Evolutionary conservation across 2,888 invertebrate genomes (phyloP).

Genomic region (Nymphalis polychloros): DNA sequence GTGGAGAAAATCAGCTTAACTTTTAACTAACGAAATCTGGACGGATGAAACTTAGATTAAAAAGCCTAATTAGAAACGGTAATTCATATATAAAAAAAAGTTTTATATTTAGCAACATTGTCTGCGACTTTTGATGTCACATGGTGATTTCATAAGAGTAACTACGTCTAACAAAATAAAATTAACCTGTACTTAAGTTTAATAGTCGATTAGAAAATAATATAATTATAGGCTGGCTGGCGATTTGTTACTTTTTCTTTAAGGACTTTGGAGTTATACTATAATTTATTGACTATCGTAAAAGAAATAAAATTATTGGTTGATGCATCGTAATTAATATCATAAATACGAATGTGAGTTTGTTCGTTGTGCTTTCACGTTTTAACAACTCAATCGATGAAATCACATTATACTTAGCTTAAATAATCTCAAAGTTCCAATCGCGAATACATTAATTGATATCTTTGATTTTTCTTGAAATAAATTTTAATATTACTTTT

Average conservation of each 20-base stretch:
- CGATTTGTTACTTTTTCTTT: no score
- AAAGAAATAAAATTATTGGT: no score
- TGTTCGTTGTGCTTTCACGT: no score
- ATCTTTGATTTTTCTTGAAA: constrained; percentile 7
- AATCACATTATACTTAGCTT: neutral
- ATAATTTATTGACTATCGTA: no score
- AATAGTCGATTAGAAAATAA: neutral
- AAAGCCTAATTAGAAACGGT: constrained; percentile 19
- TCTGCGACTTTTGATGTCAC: no score
- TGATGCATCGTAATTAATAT: no score
- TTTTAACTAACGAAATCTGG: constrained; percentile 34
- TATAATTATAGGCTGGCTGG: neutral
- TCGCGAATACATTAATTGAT: neutral
- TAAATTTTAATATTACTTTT: constrained; percentile 10
- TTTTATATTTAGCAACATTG: neutral
- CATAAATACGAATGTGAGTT: no score
- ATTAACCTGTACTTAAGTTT: no score
- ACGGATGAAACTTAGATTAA: constrained; percentile 30
- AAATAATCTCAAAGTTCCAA: neutral
- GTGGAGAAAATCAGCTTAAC: constrained; percentile 36
- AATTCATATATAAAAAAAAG: neutral
- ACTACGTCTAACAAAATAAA: no score
- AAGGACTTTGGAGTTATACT: no score
- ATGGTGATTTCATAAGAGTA: no score
- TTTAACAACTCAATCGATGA: no score